phyloP scores from a whole-genome alignment of 2,113 vertebrate genomes.

The Hemiprocne comata region DNA sequence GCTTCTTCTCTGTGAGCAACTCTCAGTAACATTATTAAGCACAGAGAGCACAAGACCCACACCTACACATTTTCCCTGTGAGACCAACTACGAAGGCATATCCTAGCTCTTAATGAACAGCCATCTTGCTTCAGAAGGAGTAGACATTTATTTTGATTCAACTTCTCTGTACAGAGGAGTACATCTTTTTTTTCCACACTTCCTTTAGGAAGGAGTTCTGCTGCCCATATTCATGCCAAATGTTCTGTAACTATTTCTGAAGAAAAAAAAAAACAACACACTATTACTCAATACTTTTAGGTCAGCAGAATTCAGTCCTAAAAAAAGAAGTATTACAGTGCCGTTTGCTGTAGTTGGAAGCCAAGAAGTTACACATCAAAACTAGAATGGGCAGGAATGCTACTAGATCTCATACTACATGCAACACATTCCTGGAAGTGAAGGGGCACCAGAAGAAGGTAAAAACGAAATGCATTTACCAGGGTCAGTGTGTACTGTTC shows the following conservation, averaged over 20 bases:
- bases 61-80: background rate
- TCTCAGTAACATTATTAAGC: background rate
- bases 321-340: background rate
- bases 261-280: background rate
- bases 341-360: background rate
- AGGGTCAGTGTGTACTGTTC: background rate
- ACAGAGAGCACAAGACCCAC: background rate
- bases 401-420: background rate
- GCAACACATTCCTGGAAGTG: background rate
- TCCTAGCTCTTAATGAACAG: background rate
- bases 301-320: constrained; percentile 29
- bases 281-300: constrained; percentile 22
- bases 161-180: background rate
- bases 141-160: background rate
- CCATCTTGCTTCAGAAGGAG: background rate
- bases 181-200: background rate
- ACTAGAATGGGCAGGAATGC: background rate
- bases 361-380: background rate
- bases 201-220: background rate
- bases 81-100: background rate
- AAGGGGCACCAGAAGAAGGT: background rate
- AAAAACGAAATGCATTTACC: background rate
- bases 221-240: background rate
- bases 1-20: background rate
- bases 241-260: constrained; percentile 10